Evolutionary conservation across 2,888 invertebrate genomes (phyloP).

Genomic region (Venustoraphidia nigricollis): DNA sequence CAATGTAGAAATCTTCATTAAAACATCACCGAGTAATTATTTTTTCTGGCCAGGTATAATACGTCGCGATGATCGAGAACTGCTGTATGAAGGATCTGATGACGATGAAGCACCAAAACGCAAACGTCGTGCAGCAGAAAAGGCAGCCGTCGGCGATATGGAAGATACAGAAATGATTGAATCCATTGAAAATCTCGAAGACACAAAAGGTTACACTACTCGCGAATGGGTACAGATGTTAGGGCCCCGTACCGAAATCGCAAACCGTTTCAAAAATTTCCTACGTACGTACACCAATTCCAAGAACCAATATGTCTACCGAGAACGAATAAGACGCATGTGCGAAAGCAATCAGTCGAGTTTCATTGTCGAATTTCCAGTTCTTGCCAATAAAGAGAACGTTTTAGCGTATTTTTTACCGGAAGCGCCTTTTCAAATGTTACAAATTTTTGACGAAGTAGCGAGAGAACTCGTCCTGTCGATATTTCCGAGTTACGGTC

Average conservation of each 20-base stretch:
- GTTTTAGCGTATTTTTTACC: slow-evolving; percentile 93
- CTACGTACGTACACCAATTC: slow-evolving; percentile 77
- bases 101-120: slow-evolving; percentile 35
- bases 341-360: slow-evolving; percentile 83
- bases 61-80: slow-evolving; percentile 62
- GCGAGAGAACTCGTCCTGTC: slow-evolving; percentile 85
- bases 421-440: slow-evolving; percentile 92
- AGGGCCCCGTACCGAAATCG: slow-evolving; percentile 90
- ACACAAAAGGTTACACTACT: slow-evolving; percentile 87
- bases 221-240: slow-evolving; percentile 96
- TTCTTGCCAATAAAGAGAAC: slow-evolving; percentile 79
- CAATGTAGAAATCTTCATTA: too few relatives aligned
- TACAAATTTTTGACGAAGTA: slow-evolving; percentile 91
- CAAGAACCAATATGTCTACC: slow-evolving; percentile 76
- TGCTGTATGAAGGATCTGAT: slow-evolving; percentile 53
- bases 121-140: slow-evolving; percentile 70
- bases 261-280: slow-evolving; percentile 85
- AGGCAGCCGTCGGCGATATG: slow-evolving; percentile 62
- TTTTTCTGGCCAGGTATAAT: slow-evolving; percentile 18
- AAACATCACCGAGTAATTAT: too few relatives aligned
- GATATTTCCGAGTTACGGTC: slow-evolving; percentile 90
- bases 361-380: slow-evolving; percentile 84
- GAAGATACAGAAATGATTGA: slow-evolving; percentile 79
- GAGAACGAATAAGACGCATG: slow-evolving; percentile 87
- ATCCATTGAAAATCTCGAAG: slow-evolving; percentile 95